Base-by-base conservation (phyloP, 2,888 invertebrate genomes). In the Apamea sordens region DNA sequence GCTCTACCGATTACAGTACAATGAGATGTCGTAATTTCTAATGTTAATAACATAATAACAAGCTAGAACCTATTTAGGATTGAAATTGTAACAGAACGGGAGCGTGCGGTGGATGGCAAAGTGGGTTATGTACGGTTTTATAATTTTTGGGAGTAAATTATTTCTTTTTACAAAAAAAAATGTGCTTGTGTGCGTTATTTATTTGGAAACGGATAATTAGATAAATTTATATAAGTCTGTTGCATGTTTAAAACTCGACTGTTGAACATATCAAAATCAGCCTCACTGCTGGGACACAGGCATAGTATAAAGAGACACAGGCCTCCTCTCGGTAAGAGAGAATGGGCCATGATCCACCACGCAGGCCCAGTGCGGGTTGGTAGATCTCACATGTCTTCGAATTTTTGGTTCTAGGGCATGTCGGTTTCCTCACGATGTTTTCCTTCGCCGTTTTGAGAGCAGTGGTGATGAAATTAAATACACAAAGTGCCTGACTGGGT, bases 1-100 rank as follows among this genome's bases (percentile, higher is more conserved):
- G 72, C 78, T 73, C 53, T 63, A 92, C 92, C 91, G 92, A 94
- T 93, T 93, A 92, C 89, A 92, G 91, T 90, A 94, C 95, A 95
- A 95, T 94, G 91, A 93, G 92, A 94, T 94, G 94, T 94, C 94
- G 95, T 94, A 95, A 95, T 94, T 94, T 91, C 92, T 94, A 92
- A 95, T 93, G 93, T 93, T 95, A 95, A 95, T 95, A 95, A 95
- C 94, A 95, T 95, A 93, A 94, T 95, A 95, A 94, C 94, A 88
- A 94, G 93, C 88, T 67, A 76, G 87, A 80, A 86, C 92, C 92
- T 89, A 90, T 92, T 94, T 92, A 84, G 93, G 93, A 90, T 88
- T 89, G 89, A 89, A 92, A 91, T 88, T 90, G 89, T 90, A 90
- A 91, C 89, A 90, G 90, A 91, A 90, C 89, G 89, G 89, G 92